These are phyloP conservation scores for Hoplostethus atlanticus DNA, from an alignment of 2,797 vertebrate species.

Conservation along the genomic window DNA sequence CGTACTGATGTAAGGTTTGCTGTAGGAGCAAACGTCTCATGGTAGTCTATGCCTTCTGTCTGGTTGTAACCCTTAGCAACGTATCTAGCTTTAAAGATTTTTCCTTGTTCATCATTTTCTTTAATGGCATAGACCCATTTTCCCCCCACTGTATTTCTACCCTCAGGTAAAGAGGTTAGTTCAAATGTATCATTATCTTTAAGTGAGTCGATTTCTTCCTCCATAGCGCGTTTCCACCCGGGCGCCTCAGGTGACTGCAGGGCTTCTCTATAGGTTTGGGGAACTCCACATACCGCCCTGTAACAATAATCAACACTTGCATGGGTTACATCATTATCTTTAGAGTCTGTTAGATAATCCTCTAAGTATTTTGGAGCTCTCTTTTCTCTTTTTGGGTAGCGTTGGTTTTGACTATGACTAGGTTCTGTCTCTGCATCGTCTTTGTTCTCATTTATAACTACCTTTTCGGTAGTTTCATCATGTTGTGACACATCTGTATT, in stretches of 20 bases:
- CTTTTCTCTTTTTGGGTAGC: slow-evolving; percentile 4
- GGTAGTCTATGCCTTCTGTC: slow-evolving; percentile 16
- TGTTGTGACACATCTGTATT: not conserved
- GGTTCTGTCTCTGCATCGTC: slow-evolving; percentile 7
- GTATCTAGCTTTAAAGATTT: slow-evolving; percentile 15
- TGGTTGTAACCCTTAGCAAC: slow-evolving; percentile 25
- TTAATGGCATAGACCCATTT: slow-evolving; percentile 12
- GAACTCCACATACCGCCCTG: slow-evolving; percentile 23
- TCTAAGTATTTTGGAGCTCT: not conserved
- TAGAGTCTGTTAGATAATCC: not conserved
- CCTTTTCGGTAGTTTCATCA: slow-evolving; percentile 6
- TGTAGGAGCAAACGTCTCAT: slow-evolving; percentile 28
- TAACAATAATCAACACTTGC: slow-evolving; percentile 40
- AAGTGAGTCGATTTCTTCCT: slow-evolving; percentile 37
- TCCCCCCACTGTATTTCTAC: slow-evolving; percentile 15
- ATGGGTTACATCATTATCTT: not conserved
- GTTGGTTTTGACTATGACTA: slow-evolving; percentile 9
- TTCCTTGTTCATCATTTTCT: slow-evolving; percentile 6
- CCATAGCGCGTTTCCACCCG: slow-evolving; percentile 21
- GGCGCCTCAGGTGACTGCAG: slow-evolving; percentile 22
- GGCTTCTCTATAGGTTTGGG: slow-evolving; percentile 46
- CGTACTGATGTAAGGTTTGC: slow-evolving; percentile 21
- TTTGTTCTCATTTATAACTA: not conserved
- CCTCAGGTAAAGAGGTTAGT: slow-evolving; percentile 10
- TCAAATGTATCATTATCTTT: slow-evolving; percentile 9